Evolutionary conservation across 2,888 invertebrate genomes (phyloP), one percentile per base, ranked within the genome.

Genomic region (Cinara cedri): DNA sequence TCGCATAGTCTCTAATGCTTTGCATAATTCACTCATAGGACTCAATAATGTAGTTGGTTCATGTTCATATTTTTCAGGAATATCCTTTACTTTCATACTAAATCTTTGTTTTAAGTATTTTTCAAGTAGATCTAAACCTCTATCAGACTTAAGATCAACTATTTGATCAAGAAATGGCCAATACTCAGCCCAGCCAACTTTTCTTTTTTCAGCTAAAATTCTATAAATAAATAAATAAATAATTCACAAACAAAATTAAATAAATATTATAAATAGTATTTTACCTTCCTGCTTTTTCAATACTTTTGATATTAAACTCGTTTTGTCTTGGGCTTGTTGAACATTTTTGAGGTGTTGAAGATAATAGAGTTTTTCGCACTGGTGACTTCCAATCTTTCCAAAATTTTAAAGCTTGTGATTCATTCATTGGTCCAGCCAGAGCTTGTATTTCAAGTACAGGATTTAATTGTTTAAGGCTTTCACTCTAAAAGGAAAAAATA

Each of bases 391-490:
- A 95, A 72, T 91, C 89, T 81, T 90, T 90, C 11, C 91, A 89
- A 86, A 95, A 95, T 81, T 86, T 87, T 14, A 89, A 87, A 0
- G 95, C 95, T 75, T 90, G 89, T 16, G 88, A 87, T 82, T 91
- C 90, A 57, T 90, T 90, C 96, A 97, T 96, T 21, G 97, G 97
- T 0, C 97, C 97, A 11, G 96, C 97, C 86, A 92, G 92, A 0
- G 96, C 97, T 84, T 90, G 90, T 82, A 95, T 92, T 88, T 93
- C 92, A 83, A 91, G 85, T 66, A 90, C 88, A 0, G 93, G 91
- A 83, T 89, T 90, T 13, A 92, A 86, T 0, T 91, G 91, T 85
- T 93, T 90, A 60, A 46, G 26, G 26, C 34, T 65, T 46, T 71
- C 72, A 55, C n/a, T 66, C 74, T 81, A 51, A 51, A 55, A 26